These are phyloP conservation scores for Hydriomena furcata DNA, from an alignment of 2,888 invertebrate genomes.

Conservation along the genomic window DNA sequence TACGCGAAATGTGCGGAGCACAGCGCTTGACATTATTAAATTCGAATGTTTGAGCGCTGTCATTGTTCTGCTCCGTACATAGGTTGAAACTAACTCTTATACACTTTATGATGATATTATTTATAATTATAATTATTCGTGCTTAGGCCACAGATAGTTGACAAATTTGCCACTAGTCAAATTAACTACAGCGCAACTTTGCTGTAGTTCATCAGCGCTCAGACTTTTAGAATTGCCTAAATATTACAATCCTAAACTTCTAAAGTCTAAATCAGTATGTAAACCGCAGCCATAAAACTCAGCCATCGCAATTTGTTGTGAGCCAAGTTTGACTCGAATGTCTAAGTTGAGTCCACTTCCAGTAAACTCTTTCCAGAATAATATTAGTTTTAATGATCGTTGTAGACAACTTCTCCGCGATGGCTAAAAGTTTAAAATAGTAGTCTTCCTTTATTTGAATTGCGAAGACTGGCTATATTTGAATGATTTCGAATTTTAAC, in stretches of 20 bases:
- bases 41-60: no score
- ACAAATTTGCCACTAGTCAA: no score
- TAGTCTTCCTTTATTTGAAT: constrained; percentile 20
- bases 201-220: no score
- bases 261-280: constrained; percentile 1
- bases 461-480: background rate
- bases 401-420: constrained; percentile 35
- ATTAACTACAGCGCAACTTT: no score
- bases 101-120: no score
- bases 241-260: background rate
- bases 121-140: no score
- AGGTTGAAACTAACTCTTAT: no score
- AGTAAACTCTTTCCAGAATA: constrained; percentile 35
- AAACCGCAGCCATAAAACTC: constrained; percentile 16
- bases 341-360: constrained; percentile 33
- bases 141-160: no score
- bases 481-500: constrained; percentile 1
- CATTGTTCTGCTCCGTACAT: no score
- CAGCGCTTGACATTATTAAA: no score
- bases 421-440: constrained; percentile 29
- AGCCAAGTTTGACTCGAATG: constrained; percentile 26
- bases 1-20: no score
- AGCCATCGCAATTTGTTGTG: constrained; percentile 27
- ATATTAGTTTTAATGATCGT: constrained; percentile 39
- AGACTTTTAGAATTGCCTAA: no score